Evolutionary conservation across 37 sponge, comb jelly and placozoan species (phyloP).

Genomic region (Cladorhizidae sp.): DNA sequence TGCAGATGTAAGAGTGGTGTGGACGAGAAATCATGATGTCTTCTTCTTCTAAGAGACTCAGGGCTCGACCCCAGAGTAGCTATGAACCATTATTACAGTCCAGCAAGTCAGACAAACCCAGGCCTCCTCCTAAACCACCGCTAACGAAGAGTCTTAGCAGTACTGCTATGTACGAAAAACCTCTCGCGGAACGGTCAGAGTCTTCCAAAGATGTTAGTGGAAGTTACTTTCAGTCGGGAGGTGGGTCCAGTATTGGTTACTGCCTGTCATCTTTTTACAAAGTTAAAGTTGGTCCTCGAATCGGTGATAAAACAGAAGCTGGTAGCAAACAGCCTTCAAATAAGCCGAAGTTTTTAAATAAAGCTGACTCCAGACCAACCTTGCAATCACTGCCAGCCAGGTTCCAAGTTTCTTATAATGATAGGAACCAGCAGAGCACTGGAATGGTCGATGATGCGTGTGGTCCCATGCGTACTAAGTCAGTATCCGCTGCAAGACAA

Average conservation of each 20-base stretch:
- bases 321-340: not conserved
- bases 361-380: conserved; percentile 1
- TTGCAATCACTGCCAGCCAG: conserved; percentile 3
- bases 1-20: no score
- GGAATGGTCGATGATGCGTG: not conserved
- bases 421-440: conserved; percentile 5
- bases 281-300: not conserved
- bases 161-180: not conserved
- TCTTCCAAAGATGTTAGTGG: not conserved
- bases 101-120: not conserved
- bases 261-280: conserved; percentile 13
- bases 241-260: conserved; percentile 11
- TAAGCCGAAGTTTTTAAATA: conserved; percentile 11
- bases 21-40: no score
- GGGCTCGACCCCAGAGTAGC: not conserved
- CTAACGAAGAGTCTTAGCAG: not conserved
- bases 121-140: conserved; percentile 5
- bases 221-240: conserved; percentile 4
- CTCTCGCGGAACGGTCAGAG: not conserved
- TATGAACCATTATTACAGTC: not conserved
- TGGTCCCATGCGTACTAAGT: not conserved
- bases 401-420: conserved; percentile 18
- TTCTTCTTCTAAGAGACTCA: no score
- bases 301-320: not conserved
- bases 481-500: not conserved